Conservation (phyloP, 2,113 vertebrate genomes). For the Austrofundulus limnaeus region DNA sequence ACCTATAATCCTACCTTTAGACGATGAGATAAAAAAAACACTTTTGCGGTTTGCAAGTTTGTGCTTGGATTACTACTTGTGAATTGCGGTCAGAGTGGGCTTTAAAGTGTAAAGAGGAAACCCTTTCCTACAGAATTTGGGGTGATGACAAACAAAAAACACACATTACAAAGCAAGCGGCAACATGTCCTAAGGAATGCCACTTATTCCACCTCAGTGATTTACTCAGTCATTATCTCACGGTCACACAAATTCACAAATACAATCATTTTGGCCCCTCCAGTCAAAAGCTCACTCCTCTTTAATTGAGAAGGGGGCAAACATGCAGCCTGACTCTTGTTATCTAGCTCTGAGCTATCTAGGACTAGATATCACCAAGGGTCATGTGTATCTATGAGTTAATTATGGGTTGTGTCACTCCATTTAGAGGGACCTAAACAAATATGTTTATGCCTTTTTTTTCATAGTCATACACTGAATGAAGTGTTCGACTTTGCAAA, state of each 20-base stretch:
- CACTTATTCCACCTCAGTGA: slow-evolving; percentile 55
- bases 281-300: slow-evolving; percentile 25
- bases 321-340: slow-evolving; percentile 38
- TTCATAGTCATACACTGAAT: not conserved
- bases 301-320: slow-evolving; percentile 45
- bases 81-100: slow-evolving; percentile 36
- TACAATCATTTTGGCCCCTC: slow-evolving; percentile 49
- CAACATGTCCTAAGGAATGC: slow-evolving; percentile 68
- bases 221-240: slow-evolving; percentile 7
- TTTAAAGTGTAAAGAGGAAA: slow-evolving; percentile 15
- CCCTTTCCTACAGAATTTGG: slow-evolving; percentile 26
- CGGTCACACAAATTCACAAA: slow-evolving; percentile 23
- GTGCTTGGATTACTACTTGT: slow-evolving; percentile 44
- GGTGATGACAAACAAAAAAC: slow-evolving; percentile 50
- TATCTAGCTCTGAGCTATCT: slow-evolving; percentile 28
- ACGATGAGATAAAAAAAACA: not conserved
- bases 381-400: slow-evolving; percentile 1
- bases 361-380: slow-evolving; percentile 38
- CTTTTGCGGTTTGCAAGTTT: slow-evolving; percentile 52
- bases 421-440: not conserved
- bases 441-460: not conserved
- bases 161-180: slow-evolving; percentile 55
- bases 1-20: slow-evolving; percentile 11
- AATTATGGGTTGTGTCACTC: not conserved
- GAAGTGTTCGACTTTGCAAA: not conserved